Evolutionary conservation across 1,140 invertebrate species (phyloP).

Genomic region (Megalonaias nervosa): DNA sequence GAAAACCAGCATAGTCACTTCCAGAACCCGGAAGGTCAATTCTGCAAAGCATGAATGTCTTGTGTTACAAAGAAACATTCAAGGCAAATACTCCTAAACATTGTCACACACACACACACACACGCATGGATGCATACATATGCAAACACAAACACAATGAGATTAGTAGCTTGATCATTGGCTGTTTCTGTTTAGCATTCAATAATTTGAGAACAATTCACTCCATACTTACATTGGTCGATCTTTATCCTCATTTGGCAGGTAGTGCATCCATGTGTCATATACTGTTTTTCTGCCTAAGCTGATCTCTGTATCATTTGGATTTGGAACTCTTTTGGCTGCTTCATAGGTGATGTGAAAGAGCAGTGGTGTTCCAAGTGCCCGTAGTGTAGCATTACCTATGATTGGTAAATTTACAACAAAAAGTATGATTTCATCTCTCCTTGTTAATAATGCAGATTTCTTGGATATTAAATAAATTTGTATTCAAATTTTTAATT

Average conservation of each 20-base stretch:
- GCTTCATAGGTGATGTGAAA: conserved; percentile 38
- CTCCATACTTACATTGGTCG: conserved; percentile 14
- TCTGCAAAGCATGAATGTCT: conserved; percentile 5
- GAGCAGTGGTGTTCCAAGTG: conserved; percentile 44
- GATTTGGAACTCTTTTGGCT: conserved; percentile 60
- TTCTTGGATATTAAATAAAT: too few species aligned
- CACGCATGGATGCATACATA: too few species aligned
- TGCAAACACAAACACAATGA: too few species aligned
- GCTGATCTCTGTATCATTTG: conserved; percentile 52
- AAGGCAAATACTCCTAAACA: too few species aligned
- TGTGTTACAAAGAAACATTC: neutral
- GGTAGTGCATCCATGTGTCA: conserved; percentile 58
- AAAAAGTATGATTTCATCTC: too few species aligned
- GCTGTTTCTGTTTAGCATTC: too few species aligned
- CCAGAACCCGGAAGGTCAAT: conserved; percentile 23
- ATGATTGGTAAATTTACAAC: neutral
- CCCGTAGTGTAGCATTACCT: conserved; percentile 47
- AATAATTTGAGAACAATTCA: too few species aligned
- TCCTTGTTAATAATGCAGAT: too few species aligned
- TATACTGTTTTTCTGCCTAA: conserved; percentile 62
- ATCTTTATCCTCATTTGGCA: conserved; percentile 17
- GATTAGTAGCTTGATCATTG: too few species aligned
- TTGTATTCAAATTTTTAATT: too few species aligned
- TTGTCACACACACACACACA: too few species aligned
- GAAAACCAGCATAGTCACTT: conserved; percentile 32